Percentiles rank a stretch among this genome's conserved stretches.
Conservation (phyloP, 2,797 vertebrate genomes). For the Enteromius viviparus region DNA sequence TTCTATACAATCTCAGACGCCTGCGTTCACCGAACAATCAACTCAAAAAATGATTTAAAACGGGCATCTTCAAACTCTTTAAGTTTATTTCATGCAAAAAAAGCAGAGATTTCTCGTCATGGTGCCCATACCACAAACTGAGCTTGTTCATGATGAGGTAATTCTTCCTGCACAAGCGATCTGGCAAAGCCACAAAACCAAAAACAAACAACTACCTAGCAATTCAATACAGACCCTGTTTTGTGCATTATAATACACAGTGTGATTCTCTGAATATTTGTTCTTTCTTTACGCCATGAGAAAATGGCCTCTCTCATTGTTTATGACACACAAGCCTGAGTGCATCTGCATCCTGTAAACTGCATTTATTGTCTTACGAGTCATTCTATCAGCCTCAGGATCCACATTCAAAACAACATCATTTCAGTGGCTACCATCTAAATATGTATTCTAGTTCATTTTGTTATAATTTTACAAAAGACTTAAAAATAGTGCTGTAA, state of each 20-base stretch:
- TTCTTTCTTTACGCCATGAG: slow-evolving; percentile 7
- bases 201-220: slow-evolving; percentile 38
- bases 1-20: slow-evolving; percentile 22
- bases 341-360: slow-evolving; percentile 30
- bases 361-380: slow-evolving; percentile 34
- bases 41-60: slow-evolving; percentile 51
- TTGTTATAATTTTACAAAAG: neutral
- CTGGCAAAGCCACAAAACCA: slow-evolving; percentile 62
- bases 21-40: slow-evolving; percentile 44
- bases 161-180: slow-evolving; percentile 58
- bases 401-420: slow-evolving; percentile 10
- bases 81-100: slow-evolving; percentile 4
- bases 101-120: slow-evolving; percentile 5
- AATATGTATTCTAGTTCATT: neutral
- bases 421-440: slow-evolving; percentile 1
- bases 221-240: slow-evolving; percentile 57
- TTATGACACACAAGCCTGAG: slow-evolving; percentile 44
- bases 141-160: slow-evolving; percentile 55
- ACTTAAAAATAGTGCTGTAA: neutral
- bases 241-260: slow-evolving; percentile 51
- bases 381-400: neutral
- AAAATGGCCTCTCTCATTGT: slow-evolving; percentile 26
- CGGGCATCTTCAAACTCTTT: slow-evolving; percentile 16
- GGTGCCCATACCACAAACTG: slow-evolving; percentile 9
- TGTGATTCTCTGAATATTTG: slow-evolving; percentile 35